phyloP scores from a whole-genome alignment of 2,797 vertebrate species.

The Chelmon rostratus region DNA sequence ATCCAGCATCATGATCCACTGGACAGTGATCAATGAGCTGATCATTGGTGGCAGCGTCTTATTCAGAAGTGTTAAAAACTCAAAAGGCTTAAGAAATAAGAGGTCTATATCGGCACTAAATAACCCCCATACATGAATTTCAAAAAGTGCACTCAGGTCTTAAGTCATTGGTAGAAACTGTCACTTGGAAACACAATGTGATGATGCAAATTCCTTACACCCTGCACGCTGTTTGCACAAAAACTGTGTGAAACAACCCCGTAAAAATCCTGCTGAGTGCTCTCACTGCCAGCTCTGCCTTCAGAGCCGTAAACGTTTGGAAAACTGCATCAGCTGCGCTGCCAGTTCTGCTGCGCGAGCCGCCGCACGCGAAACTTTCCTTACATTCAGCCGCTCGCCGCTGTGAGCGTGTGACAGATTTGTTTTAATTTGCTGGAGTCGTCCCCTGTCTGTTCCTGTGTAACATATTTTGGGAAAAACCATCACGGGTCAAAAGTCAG shows the following conservation, averaged over 20 bases:
- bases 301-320: constrained; percentile 12
- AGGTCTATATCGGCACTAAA: not conserved
- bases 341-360: not conserved
- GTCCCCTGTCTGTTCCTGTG: not conserved
- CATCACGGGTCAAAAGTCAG: constrained; percentile 68
- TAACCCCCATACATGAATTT: not conserved
- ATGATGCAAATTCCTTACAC: not conserved
- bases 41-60: too few species aligned
- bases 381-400: not conserved
- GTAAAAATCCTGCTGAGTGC: not conserved
- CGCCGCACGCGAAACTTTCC: not conserved
- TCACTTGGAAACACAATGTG: not conserved
- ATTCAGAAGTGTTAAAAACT: not conserved
- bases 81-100: not conserved
- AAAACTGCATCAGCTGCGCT: not conserved
- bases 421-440: constrained; percentile 7
- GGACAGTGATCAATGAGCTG: not conserved
- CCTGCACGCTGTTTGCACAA: not conserved
- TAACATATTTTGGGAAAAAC: constrained; percentile 40
- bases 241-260: not conserved
- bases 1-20: not conserved
- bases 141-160: not conserved
- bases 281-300: not conserved
- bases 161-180: not conserved
- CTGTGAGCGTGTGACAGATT: constrained; percentile 2